Conservation (phyloP, 2,113 vertebrate genomes). For the Mus pahari region DNA sequence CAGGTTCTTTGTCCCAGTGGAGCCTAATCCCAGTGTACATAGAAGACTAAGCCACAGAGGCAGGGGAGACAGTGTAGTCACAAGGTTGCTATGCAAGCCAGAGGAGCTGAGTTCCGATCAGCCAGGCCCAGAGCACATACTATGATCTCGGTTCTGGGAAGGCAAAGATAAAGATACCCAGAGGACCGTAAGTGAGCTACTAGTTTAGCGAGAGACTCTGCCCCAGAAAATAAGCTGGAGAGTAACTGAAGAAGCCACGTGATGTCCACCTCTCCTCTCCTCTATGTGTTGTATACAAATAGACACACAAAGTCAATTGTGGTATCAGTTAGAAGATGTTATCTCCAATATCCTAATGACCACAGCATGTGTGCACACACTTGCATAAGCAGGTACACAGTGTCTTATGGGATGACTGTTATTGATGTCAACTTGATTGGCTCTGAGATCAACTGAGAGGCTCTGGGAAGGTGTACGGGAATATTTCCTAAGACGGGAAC, state of each 20-base stretch:
- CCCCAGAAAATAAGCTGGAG: neutral
- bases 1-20: neutral
- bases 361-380: rapidly evolving
- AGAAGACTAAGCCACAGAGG: neutral
- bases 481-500: neutral
- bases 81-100: neutral
- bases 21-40: neutral
- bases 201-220: neutral
- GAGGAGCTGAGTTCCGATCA: too few relatives aligned
- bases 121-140: neutral
- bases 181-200: neutral
- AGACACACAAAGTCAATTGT: neutral
- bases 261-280: neutral
- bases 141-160: neutral
- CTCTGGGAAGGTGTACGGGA: neutral
- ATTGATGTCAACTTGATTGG: neutral
- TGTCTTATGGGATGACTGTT: neutral
- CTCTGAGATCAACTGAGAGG: neutral
- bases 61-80: too few relatives aligned
- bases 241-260: neutral
- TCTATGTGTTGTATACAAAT: neutral
- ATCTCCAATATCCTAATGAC: neutral
- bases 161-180: neutral
- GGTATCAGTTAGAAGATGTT: neutral
- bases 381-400: rapidly evolving